Conservation (phyloP, 2,888 invertebrate species). For the Scaptomyza tumidula region DNA sequence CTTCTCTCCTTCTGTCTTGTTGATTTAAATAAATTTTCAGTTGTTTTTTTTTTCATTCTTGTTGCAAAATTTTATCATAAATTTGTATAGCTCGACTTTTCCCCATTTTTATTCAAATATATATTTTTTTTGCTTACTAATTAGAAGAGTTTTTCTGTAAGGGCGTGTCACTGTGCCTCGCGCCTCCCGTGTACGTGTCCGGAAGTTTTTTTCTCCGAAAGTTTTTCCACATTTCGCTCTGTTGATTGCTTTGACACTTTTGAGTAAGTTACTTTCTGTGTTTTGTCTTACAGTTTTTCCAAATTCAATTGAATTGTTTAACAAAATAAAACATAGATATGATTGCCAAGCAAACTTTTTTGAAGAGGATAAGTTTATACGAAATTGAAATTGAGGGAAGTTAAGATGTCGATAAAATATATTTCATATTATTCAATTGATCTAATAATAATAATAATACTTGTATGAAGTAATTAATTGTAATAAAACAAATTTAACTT, state of each 20-base stretch:
- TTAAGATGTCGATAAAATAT: background rate
- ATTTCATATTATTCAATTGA: background rate
- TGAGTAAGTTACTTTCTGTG: slow-evolving; percentile 42
- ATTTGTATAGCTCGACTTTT: slow-evolving; percentile 56
- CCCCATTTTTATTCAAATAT: slow-evolving; percentile 22
- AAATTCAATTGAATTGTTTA: slow-evolving; percentile 72
- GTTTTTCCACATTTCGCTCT: slow-evolving; percentile 54
- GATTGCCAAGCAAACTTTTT: slow-evolving; percentile 55
- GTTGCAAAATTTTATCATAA: slow-evolving; percentile 73
- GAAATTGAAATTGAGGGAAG: background rate
- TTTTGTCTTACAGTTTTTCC: slow-evolving; percentile 22
- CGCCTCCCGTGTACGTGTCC: slow-evolving; percentile 58
- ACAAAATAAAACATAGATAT: slow-evolving; percentile 63
- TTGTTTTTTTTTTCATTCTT: slow-evolving; percentile 43
- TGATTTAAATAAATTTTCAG: slow-evolving; percentile 72
- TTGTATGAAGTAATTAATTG: background rate
- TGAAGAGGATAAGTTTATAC: background rate
- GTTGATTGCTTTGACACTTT: slow-evolving; percentile 79
- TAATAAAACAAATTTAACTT: background rate
- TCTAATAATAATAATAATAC: background rate
- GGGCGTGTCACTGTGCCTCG: slow-evolving; percentile 36
- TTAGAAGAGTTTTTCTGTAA: slow-evolving; percentile 63
- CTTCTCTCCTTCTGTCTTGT: slow-evolving; percentile 26
- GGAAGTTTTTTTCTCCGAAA: slow-evolving; percentile 61
- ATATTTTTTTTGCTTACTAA: slow-evolving; percentile 54